Percentiles rank a stretch among this genome's conserved stretches.
These are phyloP conservation scores for Octomys mimax DNA, from an alignment of 2,797 vertebrate genomes.

Conservation along the genomic window DNA sequence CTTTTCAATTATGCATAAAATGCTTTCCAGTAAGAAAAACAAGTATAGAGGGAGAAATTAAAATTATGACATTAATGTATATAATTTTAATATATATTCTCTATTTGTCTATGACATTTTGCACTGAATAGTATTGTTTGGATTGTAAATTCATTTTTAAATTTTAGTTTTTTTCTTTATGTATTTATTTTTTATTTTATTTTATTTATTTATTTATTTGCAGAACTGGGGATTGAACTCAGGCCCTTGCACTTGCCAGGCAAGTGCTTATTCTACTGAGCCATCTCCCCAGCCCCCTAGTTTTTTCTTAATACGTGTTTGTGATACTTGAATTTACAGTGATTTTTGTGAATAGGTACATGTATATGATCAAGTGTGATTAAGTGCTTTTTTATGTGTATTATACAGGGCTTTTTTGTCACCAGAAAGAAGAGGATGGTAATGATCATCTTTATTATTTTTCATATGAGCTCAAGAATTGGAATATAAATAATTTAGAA, in stretches of 20 bases:
- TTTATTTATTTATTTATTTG: no score
- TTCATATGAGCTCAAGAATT: conserved; percentile 36
- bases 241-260: no score
- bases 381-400: not conserved
- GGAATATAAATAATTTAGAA: conserved; percentile 58
- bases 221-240: no score
- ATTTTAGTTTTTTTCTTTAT: not conserved
- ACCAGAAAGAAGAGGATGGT: not conserved
- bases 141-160: not conserved
- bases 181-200: no score
- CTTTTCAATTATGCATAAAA: conserved; percentile 48
- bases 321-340: not conserved
- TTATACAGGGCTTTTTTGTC: not conserved
- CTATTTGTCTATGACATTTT: conserved; percentile 12
- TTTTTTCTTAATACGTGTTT: not conserved
- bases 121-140: not conserved
- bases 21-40: conserved; percentile 34
- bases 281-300: not conserved
- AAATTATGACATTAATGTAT: conserved; percentile 5
- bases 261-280: no score
- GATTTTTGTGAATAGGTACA: not conserved
- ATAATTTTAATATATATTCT: not conserved
- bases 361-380: not conserved
- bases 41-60: conserved; percentile 41
- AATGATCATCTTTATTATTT: not conserved